Evolutionary conservation across 2,888 invertebrate species (phyloP).

Genomic region (Calameuta idolon): DNA sequence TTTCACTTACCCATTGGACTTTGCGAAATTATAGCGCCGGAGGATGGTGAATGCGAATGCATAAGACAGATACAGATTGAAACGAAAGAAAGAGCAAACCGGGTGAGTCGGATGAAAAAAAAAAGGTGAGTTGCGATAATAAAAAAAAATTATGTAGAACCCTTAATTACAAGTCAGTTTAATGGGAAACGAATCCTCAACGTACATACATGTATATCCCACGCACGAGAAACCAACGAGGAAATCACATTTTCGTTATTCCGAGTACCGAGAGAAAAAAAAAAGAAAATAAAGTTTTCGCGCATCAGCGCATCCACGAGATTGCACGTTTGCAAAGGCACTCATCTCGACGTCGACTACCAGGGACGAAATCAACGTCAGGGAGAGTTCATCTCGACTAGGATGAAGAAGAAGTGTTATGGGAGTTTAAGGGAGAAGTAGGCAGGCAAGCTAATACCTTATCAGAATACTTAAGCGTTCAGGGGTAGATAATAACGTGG

Average conservation of each 20-base stretch:
- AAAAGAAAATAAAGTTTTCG: neutral
- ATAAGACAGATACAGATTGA: neutral
- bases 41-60: neutral
- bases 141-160: neutral
- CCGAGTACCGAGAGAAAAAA: neutral
- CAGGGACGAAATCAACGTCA: neutral
- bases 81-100: neutral
- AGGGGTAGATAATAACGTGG: neutral
- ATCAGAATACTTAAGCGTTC: neutral
- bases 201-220: neutral
- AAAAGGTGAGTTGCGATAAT: neutral
- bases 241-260: constrained; percentile 33
- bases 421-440: neutral
- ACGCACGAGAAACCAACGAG: constrained; percentile 28
- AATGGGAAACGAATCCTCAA: neutral
- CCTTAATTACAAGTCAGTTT: neutral
- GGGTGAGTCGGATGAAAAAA: neutral
- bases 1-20: neutral
- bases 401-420: neutral
- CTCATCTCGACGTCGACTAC: neutral
- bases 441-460: neutral
- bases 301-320: neutral
- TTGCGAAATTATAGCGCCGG: neutral
- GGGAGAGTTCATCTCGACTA: neutral
- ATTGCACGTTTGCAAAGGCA: neutral